phyloP scores from a whole-genome alignment of 1,140 invertebrate species.

The Bombus waltoni region DNA sequence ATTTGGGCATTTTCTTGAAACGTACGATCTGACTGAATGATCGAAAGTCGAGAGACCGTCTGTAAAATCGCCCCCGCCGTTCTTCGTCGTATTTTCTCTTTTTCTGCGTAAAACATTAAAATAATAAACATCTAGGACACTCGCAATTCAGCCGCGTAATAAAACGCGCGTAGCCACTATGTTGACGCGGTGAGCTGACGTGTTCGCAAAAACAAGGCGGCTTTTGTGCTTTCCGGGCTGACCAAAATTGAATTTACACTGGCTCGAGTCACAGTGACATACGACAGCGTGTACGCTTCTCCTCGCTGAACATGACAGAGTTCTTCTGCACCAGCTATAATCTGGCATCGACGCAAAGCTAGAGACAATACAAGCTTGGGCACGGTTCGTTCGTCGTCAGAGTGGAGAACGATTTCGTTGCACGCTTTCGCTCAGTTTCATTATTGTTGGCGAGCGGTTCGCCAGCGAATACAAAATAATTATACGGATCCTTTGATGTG shows the following conservation, averaged over 20 bases:
- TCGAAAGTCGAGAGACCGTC: neutral
- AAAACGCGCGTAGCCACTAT: neutral
- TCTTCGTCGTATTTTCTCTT: too few relatives aligned
- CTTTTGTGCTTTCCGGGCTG: constrained; percentile 39
- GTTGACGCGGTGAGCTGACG: neutral
- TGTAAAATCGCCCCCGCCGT: too few relatives aligned
- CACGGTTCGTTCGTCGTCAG: constrained; percentile 28
- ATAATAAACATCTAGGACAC: neutral
- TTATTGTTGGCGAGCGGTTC: constrained; percentile 6
- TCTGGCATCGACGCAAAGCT: constrained; percentile 61
- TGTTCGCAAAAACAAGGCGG: constrained; percentile 26
- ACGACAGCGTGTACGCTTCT: constrained; percentile 1
- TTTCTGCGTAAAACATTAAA: neutral
- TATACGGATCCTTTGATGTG: constrained; percentile 19
- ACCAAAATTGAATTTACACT: constrained; percentile 59
- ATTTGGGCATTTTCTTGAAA: neutral
- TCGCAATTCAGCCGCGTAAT: neutral
- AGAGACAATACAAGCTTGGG: constrained; percentile 43
- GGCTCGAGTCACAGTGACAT: constrained; percentile 26
- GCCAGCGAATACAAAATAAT: constrained; percentile 21
- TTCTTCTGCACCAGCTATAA: constrained; percentile 51
- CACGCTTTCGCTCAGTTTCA: constrained; percentile 36
- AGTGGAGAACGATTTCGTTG: constrained; percentile 8
- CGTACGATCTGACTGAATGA: neutral
- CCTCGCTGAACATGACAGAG: constrained; percentile 54